Base-by-base conservation (phyloP, 2,888 invertebrate genomes). In the Arctia plantaginis region DNA sequence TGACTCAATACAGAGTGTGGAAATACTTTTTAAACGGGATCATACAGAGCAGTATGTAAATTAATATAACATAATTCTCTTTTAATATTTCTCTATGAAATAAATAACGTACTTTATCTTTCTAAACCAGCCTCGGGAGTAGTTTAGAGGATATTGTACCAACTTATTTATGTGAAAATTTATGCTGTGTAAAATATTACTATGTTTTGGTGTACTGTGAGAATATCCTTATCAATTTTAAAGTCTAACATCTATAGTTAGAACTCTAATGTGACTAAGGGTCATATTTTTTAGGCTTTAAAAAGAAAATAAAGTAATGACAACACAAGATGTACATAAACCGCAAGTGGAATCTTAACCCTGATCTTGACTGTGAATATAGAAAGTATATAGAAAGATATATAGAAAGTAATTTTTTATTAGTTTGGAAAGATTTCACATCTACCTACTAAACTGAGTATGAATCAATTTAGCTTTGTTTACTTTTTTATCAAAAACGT, bases 41-140 rank as follows among this genome's bases (percentile, higher is more conserved):
- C 77, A 75, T 83, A 80, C 69, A 33, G 76, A 80, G 80, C 86
- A 88, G 85, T 85, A 88, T 83, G 85, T 86, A 86, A 88, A 89
- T 84, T 89, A 82, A 78, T 81, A 87, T 85, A 86, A 87, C 84
- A 84, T 85, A 83, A 80, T 84, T 87, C 85, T 83, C 3, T 80
- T 88, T 89, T 89, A 89, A 86, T 83, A 86, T 85, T 82, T 80
- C 81, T 84, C 88, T 87, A 87, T 89, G 87, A 90, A 91, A 91
- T 91, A 91, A 90, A 90, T 90, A 90, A 90, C 85, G 74, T 78
- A 76, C 83, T 89, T 88, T 90, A 89, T 89, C 85, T 85, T 75
- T 74, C 55, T 74, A 62, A 47, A 75, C 72, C 69, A 71, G 65
- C 71, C 41, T 33, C 51, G 70, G 67, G 78, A 77, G 70, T 75